Evolutionary conservation across 2,113 vertebrate genomes (phyloP).

Genomic region (Leucopsar rothschildi): DNA sequence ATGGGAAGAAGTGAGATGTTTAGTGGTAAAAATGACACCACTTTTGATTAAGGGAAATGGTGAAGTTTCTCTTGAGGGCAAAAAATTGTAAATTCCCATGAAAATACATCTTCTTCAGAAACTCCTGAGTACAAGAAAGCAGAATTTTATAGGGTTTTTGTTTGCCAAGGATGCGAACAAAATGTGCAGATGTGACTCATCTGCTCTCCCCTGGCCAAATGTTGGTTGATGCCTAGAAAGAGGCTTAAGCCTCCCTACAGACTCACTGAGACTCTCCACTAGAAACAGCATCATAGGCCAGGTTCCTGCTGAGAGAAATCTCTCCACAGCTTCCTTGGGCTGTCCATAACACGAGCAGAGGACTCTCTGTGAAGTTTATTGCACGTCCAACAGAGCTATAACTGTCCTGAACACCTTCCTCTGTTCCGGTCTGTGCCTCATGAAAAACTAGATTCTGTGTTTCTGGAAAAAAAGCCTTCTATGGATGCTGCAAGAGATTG

Average conservation of each 20-base stretch:
- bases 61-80: slow-evolving; percentile 37
- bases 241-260: neutral
- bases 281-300: neutral
- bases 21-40: slow-evolving; percentile 31
- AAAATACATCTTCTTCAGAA: slow-evolving; percentile 53
- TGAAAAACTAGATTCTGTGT: neutral
- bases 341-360: neutral
- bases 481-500: neutral
- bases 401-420: neutral
- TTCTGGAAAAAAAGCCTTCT: neutral
- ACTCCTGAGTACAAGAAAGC: neutral
- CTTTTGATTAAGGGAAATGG: slow-evolving; percentile 32
- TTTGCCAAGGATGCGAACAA: neutral
- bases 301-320: neutral
- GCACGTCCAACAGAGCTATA: accelerated
- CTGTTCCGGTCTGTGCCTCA: neutral
- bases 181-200: slow-evolving; percentile 38
- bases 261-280: neutral
- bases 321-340: neutral
- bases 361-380: neutral
- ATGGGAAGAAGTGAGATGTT: slow-evolving; percentile 33
- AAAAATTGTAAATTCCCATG: slow-evolving; percentile 50
- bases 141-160: slow-evolving; percentile 23
- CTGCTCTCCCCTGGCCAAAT: slow-evolving; percentile 11
- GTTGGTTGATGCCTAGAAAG: slow-evolving; percentile 42